phyloP scores from a whole-genome alignment of 2,797 vertebrate species.

The Rhinogobio ventralis region DNA sequence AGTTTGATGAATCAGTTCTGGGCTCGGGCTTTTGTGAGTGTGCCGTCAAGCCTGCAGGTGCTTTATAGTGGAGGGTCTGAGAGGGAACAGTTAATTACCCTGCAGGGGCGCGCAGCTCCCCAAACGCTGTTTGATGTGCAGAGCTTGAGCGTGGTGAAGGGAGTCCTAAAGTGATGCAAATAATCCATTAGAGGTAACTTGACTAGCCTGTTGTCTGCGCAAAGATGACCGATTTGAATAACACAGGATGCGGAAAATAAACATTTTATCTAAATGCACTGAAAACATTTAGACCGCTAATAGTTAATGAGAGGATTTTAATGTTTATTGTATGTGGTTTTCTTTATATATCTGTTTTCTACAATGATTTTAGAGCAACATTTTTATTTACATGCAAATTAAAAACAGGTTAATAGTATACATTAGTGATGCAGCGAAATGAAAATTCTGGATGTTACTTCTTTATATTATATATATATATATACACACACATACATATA shows the following conservation, averaged over 20 bases:
- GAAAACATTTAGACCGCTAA: slow-evolving; percentile 23
- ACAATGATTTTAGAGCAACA: background rate
- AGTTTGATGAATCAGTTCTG: slow-evolving; percentile 66
- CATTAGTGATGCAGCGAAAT: no score
- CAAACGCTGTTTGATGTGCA: slow-evolving; percentile 75
- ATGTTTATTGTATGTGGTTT: background rate
- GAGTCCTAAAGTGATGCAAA: slow-evolving; percentile 56
- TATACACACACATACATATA: no score
- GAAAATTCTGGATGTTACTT: no score
- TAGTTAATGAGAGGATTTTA: background rate
- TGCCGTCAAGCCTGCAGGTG: slow-evolving; percentile 82
- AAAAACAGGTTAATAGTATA: background rate
- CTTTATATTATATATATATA: no score
- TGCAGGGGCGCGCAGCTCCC: slow-evolving; percentile 45
- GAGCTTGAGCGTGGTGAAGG: slow-evolving; percentile 57
- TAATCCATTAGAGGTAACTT: slow-evolving; percentile 50
- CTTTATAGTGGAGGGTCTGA: slow-evolving; percentile 73
- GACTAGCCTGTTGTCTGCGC: slow-evolving; percentile 34
- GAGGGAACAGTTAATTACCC: slow-evolving; percentile 72
- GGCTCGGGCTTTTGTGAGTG: slow-evolving; percentile 72
- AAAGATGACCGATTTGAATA: slow-evolving; percentile 51
- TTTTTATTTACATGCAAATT: background rate
- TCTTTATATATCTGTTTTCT: background rate
- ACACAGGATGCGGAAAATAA: slow-evolving; percentile 1
- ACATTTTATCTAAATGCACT: slow-evolving; percentile 27